Evolutionary conservation across 2,888 invertebrate genomes (phyloP), one percentile per base, ranked within the genome.

Genomic region (Carcina quercana): DNA sequence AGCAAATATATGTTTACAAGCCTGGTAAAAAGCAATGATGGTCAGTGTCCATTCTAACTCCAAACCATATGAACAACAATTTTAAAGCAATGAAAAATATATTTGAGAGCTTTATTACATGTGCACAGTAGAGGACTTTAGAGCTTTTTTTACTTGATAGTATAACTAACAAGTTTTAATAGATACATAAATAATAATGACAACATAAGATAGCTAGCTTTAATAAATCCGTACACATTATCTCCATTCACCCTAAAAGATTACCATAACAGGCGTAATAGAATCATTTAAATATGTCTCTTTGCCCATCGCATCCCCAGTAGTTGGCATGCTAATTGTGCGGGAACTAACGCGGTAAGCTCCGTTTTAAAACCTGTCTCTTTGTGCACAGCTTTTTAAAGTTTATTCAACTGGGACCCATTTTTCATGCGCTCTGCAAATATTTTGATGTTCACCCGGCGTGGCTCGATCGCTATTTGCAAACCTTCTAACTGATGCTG

Each of bases 181-280:
- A n/a, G n/a, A n/a, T n/a, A n/a, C n/a, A n/a, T n/a, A n/a, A n/a
- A n/a, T n/a, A 50, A 51, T 59, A 44, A 50, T 53, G 56, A 53
- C 46, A 54, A 45, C 45, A 44, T 39, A 55, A 60, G 60, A 65
- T 63, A 61, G 58, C n/a, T 46, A 53, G 50, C 52, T 48, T 47
- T 53, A 53, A 66, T 59, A 65, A 66, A 69, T 67, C 64, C 59
- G 50, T 53, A 47, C 64, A 65, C 63, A 74, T 74, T 72, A 68
- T 65, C 62, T 59, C 54, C 64, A 54, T 53, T 57, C 65, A 66
- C 68, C 74, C 69, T 52, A 40, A 40, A 59, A 72, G 75, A 82
- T 80, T 74, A 76, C 68, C 65, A 63, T 69, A 70, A 69, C 64
- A 68, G 56, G 63, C 71, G 61, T 75, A 74, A 78, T 76, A 75